Conservation (phyloP, 2,888 invertebrate genomes). For the Microctonus hyperodae region DNA sequence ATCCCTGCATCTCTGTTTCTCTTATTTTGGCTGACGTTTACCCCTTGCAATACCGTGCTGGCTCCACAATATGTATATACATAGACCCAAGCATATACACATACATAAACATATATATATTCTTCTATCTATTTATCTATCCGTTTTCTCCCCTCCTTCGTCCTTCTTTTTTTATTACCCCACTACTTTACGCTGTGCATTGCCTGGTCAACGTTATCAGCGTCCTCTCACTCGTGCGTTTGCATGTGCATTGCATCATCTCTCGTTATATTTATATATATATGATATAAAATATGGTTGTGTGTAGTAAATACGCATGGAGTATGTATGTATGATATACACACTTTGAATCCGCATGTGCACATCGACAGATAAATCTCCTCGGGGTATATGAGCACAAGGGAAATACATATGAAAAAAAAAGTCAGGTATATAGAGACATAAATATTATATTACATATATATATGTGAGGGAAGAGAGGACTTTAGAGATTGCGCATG, state of each 20-base stretch:
- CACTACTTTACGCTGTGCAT: constrained; percentile 12
- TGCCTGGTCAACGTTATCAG: constrained; percentile 23
- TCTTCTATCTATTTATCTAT: constrained; percentile 40
- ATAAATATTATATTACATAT: constrained; percentile 7
- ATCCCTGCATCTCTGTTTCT: constrained; percentile 31
- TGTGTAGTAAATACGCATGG: constrained; percentile 43
- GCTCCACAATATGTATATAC: too few relatives aligned
- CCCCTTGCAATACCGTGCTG: constrained; percentile 14
- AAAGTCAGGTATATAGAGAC: constrained; percentile 28
- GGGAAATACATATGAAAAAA: constrained; percentile 39
- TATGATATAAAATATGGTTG: constrained; percentile 39
- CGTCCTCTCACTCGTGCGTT: constrained; percentile 25
- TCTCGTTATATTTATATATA: constrained; percentile 11
- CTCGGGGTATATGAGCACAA: constrained; percentile 53
- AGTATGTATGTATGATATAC: constrained; percentile 40
- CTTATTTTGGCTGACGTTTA: constrained; percentile 11
- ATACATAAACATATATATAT: too few relatives aligned
- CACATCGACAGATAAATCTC: constrained; percentile 61
- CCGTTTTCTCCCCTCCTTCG: constrained; percentile 29
- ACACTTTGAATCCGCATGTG: constrained; percentile 46
- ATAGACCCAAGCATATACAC: too few relatives aligned
- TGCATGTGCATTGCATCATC: constrained; percentile 23
- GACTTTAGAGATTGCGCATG: constrained; percentile 19
- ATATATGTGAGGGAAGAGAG: constrained; percentile 1
- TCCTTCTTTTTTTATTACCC: constrained; percentile 22